Conservation (phyloP, 2,113 vertebrate genomes). For the Pipra filicauda region DNA sequence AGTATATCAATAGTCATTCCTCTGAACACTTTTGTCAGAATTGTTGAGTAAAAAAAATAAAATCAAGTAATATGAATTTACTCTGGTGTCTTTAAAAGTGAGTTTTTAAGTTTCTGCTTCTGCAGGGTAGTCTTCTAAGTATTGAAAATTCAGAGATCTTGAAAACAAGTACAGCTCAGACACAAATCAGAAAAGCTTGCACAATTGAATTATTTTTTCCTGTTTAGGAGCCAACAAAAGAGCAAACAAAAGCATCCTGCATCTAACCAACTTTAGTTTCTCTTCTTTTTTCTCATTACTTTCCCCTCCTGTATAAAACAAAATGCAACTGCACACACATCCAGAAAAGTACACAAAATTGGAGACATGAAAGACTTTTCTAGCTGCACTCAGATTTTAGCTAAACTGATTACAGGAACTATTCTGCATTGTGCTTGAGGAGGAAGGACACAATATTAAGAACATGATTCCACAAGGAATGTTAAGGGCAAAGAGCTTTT, state of each 20-base stretch:
- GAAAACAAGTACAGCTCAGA: neutral
- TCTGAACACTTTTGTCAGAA: neutral
- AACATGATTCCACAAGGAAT: neutral
- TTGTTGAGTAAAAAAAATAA: neutral
- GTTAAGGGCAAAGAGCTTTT: neutral
- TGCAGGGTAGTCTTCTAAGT: neutral
- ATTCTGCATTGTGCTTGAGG: neutral
- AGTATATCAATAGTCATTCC: neutral
- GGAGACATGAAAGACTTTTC: neutral
- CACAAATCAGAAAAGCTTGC: neutral
- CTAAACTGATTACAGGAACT: neutral
- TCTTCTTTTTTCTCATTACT: neutral
- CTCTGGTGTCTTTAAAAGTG: neutral
- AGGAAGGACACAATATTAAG: neutral
- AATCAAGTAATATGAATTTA: neutral
- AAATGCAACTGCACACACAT: neutral
- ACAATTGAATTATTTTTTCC: neutral
- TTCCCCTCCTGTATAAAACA: fast-evolving
- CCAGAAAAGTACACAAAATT: neutral
- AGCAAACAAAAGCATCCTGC: neutral
- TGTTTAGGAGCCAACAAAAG: neutral
- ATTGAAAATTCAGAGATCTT: neutral
- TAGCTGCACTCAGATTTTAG: neutral
- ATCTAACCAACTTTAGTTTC: neutral
- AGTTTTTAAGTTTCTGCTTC: neutral